phyloP scores from a whole-genome alignment of 2,888 invertebrate genomes.

The Eledona agricola region DNA sequence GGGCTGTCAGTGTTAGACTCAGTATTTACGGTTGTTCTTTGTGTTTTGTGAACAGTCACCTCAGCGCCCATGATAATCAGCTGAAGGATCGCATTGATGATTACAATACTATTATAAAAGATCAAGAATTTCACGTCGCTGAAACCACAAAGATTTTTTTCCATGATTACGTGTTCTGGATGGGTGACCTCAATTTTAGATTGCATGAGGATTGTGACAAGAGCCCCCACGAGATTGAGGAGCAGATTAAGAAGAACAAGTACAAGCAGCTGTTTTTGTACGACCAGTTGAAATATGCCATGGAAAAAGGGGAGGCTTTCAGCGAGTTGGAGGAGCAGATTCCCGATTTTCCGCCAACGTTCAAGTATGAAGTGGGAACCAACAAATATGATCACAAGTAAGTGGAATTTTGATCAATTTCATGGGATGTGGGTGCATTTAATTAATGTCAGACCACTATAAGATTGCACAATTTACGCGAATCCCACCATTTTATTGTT shows the following conservation, averaged over 20 bases:
- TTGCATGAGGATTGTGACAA: constrained; percentile 71
- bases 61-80: constrained; percentile 89
- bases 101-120: constrained; percentile 85
- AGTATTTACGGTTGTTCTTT: constrained; percentile 88
- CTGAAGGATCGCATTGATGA: constrained; percentile 86
- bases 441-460: too few species aligned
- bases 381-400: constrained; percentile 83
- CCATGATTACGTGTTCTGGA: constrained; percentile 94
- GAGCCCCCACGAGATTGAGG: constrained; percentile 74
- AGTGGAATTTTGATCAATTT: constrained; percentile 52
- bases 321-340: constrained; percentile 78
- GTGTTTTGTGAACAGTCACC: constrained; percentile 88
- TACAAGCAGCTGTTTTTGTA: constrained; percentile 72
- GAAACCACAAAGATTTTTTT: constrained; percentile 86
- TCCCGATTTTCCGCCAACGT: constrained; percentile 86
- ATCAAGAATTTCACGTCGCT: constrained; percentile 80
- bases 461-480: too few species aligned
- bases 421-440: too few species aligned
- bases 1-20: constrained; percentile 88
- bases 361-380: constrained; percentile 81
- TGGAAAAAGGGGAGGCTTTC: constrained; percentile 81
- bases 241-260: constrained; percentile 71
- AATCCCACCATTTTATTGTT: too few species aligned
- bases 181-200: constrained; percentile 91
- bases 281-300: constrained; percentile 80